Evolutionary conservation across 1,140 invertebrate species (phyloP), one percentile per base, ranked within the genome.

Genomic region (Pseudomyrmex concolor): DNA sequence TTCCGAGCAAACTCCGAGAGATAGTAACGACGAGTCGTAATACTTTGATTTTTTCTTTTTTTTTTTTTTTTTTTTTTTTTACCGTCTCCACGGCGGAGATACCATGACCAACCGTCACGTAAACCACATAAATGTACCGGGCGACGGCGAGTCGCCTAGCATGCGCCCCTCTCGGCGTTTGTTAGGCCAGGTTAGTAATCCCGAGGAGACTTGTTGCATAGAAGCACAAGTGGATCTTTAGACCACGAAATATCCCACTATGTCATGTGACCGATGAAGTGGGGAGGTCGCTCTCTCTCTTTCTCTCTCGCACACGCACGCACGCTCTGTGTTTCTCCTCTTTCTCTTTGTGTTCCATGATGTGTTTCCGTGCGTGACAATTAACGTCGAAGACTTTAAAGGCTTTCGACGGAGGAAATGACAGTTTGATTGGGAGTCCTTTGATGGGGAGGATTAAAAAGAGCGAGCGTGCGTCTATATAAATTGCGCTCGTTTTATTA

Each of bases 131-230:
- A 85, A 17, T 60, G 50, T 63, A 71, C 70, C 55, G 9, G 34
- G 15, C n/a, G 45, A 45, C 15, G 10, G 15, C 13, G 45, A 55
- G 19, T 22, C 68, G 25, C 17, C 55, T 74, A n/a, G 12, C 51
- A 10, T 60, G 50, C 62, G 34, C 43, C 2, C 60, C 22, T 54
- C 43, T 15, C 70, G 45, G 34, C 34, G 34, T 86, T 74, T 60
- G 62, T 86, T 86, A 72, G 51, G 70, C 51, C 57, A 66, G 64
- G 70, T 82, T 83, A 86, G 34, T 86, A 66, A 86, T 74, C 59
- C 70, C 34, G 34, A 7, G 70, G 34, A 15, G 43, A 80, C 67
- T 78, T 80, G 66, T 70, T 78, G 34, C 43, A 34, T 34, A 34
- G 34, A 34, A 73, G 17, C 64, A 71, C 43, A 76, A 59, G 25